These are phyloP conservation scores for Oppia nitens DNA, from an alignment of 1,140 invertebrate genomes.

Conservation along the genomic window DNA sequence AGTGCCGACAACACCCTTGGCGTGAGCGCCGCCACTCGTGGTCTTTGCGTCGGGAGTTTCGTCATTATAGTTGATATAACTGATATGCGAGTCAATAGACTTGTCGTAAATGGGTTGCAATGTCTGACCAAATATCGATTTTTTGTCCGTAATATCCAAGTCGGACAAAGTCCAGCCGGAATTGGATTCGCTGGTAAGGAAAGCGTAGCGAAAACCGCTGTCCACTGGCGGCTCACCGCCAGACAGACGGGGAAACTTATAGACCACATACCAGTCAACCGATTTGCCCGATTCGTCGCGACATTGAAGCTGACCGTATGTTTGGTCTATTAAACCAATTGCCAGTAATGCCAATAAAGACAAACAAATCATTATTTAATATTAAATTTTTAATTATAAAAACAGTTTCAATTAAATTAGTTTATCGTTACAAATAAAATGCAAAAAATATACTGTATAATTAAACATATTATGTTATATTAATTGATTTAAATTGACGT, in stretches of 20 bases:
- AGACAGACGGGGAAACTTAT: conserved; percentile 18
- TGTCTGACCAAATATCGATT: conserved; percentile 17
- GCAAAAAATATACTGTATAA: not conserved
- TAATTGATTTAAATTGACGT: not conserved
- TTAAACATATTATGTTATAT: not conserved
- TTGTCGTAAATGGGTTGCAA: conserved; percentile 7
- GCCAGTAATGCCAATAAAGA: not conserved
- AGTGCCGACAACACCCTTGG: conserved; percentile 44
- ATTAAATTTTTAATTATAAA: too few species aligned
- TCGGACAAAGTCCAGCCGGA: conserved; percentile 12
- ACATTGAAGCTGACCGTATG: not conserved
- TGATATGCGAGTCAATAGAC: not conserved
- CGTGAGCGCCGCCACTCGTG: conserved; percentile 4
- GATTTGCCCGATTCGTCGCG: conserved; percentile 10
- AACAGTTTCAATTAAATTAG: not conserved
- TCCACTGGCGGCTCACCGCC: not conserved
- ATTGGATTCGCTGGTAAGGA: conserved; percentile 4
- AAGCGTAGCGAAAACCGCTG: conserved; percentile 16
- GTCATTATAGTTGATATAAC: conserved; percentile 1
- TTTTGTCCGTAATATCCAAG: conserved; percentile 6
- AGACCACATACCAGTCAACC: conserved; percentile 19
- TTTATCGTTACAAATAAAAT: not conserved
- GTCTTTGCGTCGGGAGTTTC: not conserved
- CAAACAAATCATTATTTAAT: too few species aligned
- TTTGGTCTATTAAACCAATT: not conserved